Base-by-base conservation (phyloP, 1,140 invertebrate species). In the Cataglyphis hispanica region DNA sequence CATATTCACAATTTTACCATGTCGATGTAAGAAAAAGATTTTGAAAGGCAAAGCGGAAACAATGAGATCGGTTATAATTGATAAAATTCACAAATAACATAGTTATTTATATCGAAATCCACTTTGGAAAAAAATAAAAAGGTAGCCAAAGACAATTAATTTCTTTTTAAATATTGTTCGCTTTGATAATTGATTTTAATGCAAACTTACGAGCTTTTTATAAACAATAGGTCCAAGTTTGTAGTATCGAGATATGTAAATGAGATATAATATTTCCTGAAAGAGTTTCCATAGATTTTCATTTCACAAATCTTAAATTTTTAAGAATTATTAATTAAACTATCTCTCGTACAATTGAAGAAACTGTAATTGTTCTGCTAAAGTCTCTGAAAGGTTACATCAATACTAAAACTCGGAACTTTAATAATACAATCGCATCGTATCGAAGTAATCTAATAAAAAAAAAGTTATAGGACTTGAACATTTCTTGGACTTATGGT, bases 1-100 rank as follows among this genome's bases (percentile, higher is more conserved):
- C 40, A 31, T 13, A 34, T 50, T 64, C 2, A 74, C 67, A 86
- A 83, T 86, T 86, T 88, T 69, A 40, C 58, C 63, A 78, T 58
- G 67, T 58, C 60, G 40, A 34, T 13, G 27, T 37, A 8, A 74
- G 34, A 37, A 22, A 19, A 53, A 34, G 31, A 4, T 19, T 22
- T 25, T 7, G 13, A 1, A 66, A 16, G 19, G 34, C 5, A 25
- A 43, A 27, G 22, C 4, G 50, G n/a, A 43, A 74, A 46, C 40
- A 75, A 88, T 84, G 43, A 85, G 72, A 66, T 31, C 25, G 84
- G 64, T 86, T 43, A 74, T 16, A 70, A 80, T 86, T 58, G 77
- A 64, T 84, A 40, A 58, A 22, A 43, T 22, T 46, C 56, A 2
- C n/a, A 46, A 13, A 69, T 58, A 81, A 70, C 1, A 16, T 25